Conservation (phyloP, 2,797 vertebrate species). For the Menidia menidia region DNA sequence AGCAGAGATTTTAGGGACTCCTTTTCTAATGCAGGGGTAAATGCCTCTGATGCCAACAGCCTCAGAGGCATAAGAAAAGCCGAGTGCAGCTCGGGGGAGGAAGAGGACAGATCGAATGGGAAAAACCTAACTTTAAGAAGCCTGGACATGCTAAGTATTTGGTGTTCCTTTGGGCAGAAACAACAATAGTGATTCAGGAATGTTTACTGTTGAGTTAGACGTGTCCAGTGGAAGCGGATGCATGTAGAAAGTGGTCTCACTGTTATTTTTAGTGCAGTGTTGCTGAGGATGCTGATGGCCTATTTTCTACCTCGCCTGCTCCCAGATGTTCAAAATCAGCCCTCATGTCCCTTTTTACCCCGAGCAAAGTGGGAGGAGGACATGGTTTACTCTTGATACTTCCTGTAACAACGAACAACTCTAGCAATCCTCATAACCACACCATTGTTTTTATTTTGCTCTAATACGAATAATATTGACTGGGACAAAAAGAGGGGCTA, state of each 20-base stretch:
- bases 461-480: no score
- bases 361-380: constrained; percentile 1
- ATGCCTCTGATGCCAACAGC: constrained; percentile 56
- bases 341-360: constrained; percentile 32
- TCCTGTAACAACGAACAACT: constrained; percentile 5
- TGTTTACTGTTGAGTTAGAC: constrained; percentile 59
- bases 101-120: constrained; percentile 41
- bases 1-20: not conserved
- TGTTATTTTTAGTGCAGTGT: constrained; percentile 60
- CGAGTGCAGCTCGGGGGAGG: constrained; percentile 7
- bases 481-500: constrained; percentile 13
- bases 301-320: constrained; percentile 57
- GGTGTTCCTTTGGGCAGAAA: constrained; percentile 40
- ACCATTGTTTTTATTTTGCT: constrained; percentile 1
- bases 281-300: constrained; percentile 55
- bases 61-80: constrained; percentile 26
- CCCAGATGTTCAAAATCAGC: constrained; percentile 47
- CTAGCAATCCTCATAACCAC: constrained; percentile 2
- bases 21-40: constrained; percentile 46
- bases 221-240: constrained; percentile 57
- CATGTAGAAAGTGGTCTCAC: constrained; percentile 40
- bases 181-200: constrained; percentile 64
- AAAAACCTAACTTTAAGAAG: constrained; percentile 55
- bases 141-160: constrained; percentile 47
- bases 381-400: not conserved